These are phyloP conservation scores for Manduca sexta DNA, from an alignment of 1,140 invertebrate genomes.

Conservation along the genomic window DNA sequence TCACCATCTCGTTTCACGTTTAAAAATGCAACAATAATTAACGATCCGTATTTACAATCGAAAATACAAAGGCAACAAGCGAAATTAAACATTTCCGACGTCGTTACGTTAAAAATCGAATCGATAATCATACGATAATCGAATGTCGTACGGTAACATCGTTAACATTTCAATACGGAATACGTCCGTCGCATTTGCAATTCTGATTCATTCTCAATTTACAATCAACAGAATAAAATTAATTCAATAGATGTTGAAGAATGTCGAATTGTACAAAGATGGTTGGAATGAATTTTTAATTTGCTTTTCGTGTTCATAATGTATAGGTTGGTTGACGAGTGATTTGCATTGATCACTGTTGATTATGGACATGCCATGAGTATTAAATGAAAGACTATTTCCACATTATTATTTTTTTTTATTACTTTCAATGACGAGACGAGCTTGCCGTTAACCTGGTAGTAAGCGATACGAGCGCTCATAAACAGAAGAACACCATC, in stretches of 20 bases:
- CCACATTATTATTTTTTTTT: too few species aligned
- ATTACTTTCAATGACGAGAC: too few species aligned
- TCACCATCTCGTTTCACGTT: too few species aligned
- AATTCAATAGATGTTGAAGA: slow-evolving; percentile 34
- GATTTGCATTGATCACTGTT: too few species aligned
- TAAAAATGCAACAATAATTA: too few species aligned
- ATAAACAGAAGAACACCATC: too few species aligned
- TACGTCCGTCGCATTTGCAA: slow-evolving; percentile 27
- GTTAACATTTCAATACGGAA: not conserved
- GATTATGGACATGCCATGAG: too few species aligned
- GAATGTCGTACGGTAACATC: slow-evolving; percentile 1
- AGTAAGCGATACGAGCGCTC: too few species aligned
- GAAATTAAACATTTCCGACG: not conserved
- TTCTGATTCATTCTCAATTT: slow-evolving; percentile 40
- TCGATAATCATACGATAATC: slow-evolving; percentile 15
- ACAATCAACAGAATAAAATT: slow-evolving; percentile 46
- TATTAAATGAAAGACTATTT: too few species aligned
- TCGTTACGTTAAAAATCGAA: slow-evolving; percentile 8
- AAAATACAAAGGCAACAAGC: not conserved
- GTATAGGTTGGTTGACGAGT: not conserved
- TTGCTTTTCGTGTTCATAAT: not conserved
- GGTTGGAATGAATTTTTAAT: slow-evolving; percentile 22
- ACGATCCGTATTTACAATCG: not conserved
- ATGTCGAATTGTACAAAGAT: slow-evolving; percentile 15
- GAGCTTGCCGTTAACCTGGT: too few species aligned